Base-by-base conservation (phyloP, 2,888 invertebrate species). In the Macrosiphum euphorbiae region DNA sequence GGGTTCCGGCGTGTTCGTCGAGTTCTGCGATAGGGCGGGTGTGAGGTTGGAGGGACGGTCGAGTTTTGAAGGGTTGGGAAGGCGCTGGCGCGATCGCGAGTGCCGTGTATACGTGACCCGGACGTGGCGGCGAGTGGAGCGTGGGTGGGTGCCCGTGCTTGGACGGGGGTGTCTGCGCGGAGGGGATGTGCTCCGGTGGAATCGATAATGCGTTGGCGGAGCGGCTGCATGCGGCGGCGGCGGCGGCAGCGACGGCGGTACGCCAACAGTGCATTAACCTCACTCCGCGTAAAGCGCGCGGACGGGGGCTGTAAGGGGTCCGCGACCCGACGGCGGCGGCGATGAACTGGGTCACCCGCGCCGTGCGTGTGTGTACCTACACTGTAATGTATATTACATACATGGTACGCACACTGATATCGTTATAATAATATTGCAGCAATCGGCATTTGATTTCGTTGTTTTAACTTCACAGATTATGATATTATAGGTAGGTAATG, bases 131-230 rank as follows among this genome's bases (percentile, higher is more conserved):
- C 35, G 52, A 16, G 24, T 26, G 58, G n/a, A 10, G 44, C 5
- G 44, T 61, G 58, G 50, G 52, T 55, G 88, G 10, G 92, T 26
- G 24, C 90, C 44, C 44, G 61, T 24, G 24, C 55, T 26, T 47
- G 20, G 11, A 55, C 4, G 55, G 55, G 8, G 50, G 55, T 26
- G 44, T 41, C 20, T 35, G 55, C 52, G 35, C 4, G 7, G 61
- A 52, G 67, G 67, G 87, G 86, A 47, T 58, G 91, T 47, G 58
- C 90, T 84, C 84, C 52, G 93, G 86, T 20, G 93, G 93, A 94
- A 94, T 94, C 93, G 93, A 94, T 94, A 94, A 94, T 94, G 93
- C 93, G 93, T 94, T n/a, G 93, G 93, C 93, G 93, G 90, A 86
- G 50, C 61, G 93, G 93, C 93, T 94, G 93, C 93, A 93, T 93